These are phyloP conservation scores for Melanotaenia maccullochi DNA, from an alignment of 2,797 vertebrate genomes.

Conservation along the genomic window DNA sequence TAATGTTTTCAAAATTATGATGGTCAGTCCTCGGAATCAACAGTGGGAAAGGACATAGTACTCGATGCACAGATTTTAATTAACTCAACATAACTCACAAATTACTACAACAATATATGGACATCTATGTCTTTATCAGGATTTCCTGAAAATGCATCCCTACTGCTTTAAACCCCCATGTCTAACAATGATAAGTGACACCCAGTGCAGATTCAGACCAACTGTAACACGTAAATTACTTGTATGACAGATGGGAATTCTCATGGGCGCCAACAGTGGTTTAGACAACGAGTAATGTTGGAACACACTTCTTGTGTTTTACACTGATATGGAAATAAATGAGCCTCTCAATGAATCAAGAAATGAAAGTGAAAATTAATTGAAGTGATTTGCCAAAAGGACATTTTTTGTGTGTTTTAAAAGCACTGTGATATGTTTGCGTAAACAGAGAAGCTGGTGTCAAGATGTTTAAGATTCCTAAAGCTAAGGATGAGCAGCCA, in stretches of 20 bases:
- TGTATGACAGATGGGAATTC: conserved; percentile 55
- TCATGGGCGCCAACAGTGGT: conserved; percentile 35
- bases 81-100: not conserved
- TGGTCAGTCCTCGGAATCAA: too few relatives aligned
- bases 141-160: conserved; percentile 50
- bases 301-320: not conserved
- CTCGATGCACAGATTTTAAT: too few relatives aligned
- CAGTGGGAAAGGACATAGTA: too few relatives aligned
- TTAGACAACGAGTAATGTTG: conserved; percentile 12
- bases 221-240: conserved; percentile 55
- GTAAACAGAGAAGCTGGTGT: conserved; percentile 47
- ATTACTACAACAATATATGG: not conserved
- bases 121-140: too few relatives aligned
- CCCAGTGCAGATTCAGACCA: conserved; percentile 42
- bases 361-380: not conserved
- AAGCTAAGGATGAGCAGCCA: conserved; percentile 77
- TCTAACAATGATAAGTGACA: conserved; percentile 54
- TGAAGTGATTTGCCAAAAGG: not conserved
- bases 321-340: not conserved
- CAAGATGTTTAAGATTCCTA: conserved; percentile 81
- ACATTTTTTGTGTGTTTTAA: not conserved
- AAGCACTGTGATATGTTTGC: conserved; percentile 7
- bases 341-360: not conserved
- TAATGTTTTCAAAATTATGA: too few relatives aligned
- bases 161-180: conserved; percentile 38